phyloP scores from a whole-genome alignment of 2,113 vertebrate genomes.

The Lycaon pictus region DNA sequence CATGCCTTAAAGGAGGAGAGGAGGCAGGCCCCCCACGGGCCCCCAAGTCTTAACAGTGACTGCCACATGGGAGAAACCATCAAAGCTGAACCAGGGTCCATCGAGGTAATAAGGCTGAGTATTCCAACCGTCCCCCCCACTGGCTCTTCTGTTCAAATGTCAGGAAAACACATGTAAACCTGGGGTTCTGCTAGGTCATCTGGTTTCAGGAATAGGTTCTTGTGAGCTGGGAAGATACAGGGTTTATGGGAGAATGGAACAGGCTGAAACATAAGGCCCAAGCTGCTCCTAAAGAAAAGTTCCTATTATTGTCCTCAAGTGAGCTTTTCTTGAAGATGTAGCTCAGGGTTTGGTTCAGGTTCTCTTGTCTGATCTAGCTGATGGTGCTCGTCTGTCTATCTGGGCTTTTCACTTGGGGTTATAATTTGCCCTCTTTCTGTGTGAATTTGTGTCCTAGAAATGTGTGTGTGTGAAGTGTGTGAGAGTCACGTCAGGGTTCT shows the following conservation, averaged over 20 bases:
- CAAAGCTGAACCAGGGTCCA: slow-evolving; percentile 91
- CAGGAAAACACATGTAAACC: neutral
- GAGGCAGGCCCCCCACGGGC: slow-evolving; percentile 85
- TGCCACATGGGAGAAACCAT: slow-evolving; percentile 87
- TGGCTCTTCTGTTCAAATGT: neutral
- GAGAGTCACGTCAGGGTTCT: neutral
- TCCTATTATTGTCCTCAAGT: neutral
- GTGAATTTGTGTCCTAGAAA: neutral
- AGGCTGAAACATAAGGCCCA: neutral
- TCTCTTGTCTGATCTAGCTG: neutral
- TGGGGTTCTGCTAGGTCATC: neutral
- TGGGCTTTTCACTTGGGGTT: neutral
- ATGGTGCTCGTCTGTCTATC: neutral
- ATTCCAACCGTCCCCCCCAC: neutral
- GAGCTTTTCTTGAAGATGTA: neutral
- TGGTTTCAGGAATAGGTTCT: neutral
- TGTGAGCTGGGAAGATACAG: neutral
- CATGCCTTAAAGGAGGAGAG: slow-evolving; percentile 94
- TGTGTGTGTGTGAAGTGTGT: neutral
- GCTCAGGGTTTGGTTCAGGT: neutral
- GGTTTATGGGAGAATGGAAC: neutral
- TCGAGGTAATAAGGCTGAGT: slow-evolving; percentile 93
- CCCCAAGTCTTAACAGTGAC: slow-evolving; percentile 85
- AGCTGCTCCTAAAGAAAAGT: neutral
- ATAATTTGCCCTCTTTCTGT: neutral